Evolutionary conservation across 2,797 vertebrate genomes (phyloP), one percentile per base, ranked within the genome.

Genomic region (Mormyrus proboscirostris): DNA sequence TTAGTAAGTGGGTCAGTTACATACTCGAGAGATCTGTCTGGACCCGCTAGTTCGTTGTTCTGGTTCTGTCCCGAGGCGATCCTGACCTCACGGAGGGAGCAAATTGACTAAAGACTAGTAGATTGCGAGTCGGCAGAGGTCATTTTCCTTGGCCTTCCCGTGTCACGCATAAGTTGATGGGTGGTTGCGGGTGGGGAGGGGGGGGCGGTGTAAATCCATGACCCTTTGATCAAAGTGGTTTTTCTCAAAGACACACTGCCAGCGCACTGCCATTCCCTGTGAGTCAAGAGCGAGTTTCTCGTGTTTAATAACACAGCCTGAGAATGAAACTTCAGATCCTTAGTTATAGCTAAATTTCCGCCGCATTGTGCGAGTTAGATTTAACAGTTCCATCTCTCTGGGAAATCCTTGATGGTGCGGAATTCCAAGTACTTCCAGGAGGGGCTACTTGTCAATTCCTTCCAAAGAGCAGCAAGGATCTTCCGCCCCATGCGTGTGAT

Each of bases 221-320:
- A 79, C 73, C 73, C 38, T 41, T 47, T 79, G 73, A 79, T 79
- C 73, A 47, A 47, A 79, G 73, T n/a, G 73, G 16, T 47, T 79
- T 79, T 79, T 79, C 73, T 44, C 16, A 79, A 79, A 44, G 73
- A 79, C 73, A 79, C 41, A n/a, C 73, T 79, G 73, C 73, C 73
- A 44, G 38, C 6, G 4, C 41, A 6, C 38, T 41, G 7, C 16
- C 73, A 41, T n/a, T 41, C n/a, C 73, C 73, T n/a, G 41, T n/a
- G 73, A 79, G 38, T 79, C 73, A 47, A 44, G 73, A 79, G 19
- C 41, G 38, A 47, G 73, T 47, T 47, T 79, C 73, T 47, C 73
- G 47, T 79, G 73, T 47, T 79, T 79, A 79, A 79, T 79, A 79
- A 79, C 73, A 47, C 38, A 79, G 38, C 38, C 38, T 44, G 73